phyloP scores from a whole-genome alignment of 2,888 invertebrate species.

The Drosophila greeni region DNA sequence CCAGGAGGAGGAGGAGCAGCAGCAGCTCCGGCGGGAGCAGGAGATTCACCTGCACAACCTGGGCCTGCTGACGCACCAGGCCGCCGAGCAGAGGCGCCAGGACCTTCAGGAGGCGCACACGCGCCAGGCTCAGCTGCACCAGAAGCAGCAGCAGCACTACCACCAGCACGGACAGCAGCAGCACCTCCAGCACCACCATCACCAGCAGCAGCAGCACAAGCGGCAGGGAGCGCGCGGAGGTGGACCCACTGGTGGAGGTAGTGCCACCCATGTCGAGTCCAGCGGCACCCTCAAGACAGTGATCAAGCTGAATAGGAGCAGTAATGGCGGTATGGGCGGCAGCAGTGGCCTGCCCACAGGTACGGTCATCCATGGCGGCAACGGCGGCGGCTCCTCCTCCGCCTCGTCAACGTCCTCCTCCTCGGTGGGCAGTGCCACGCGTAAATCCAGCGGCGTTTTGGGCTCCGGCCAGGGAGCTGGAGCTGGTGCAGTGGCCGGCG shows the following conservation, averaged over 20 bases:
- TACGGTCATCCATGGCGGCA: slow-evolving; percentile 58
- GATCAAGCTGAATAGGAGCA: slow-evolving; percentile 85
- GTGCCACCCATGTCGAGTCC: slow-evolving; percentile 80
- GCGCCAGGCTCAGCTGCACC: slow-evolving; percentile 57
- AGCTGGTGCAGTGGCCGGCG: slow-evolving; percentile 51
- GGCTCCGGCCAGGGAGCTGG: slow-evolving; percentile 27
- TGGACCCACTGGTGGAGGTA: slow-evolving; percentile 20
- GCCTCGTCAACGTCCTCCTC: slow-evolving; percentile 26
- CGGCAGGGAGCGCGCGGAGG: slow-evolving; percentile 58
- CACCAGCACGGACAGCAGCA: slow-evolving; percentile 24
- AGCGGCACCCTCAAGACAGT: slow-evolving; percentile 91
- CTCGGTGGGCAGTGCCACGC: slow-evolving; percentile 50
- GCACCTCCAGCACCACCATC: slow-evolving; percentile 32
- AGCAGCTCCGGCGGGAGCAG: slow-evolving; percentile 84
- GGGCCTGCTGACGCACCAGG: slow-evolving; percentile 86
- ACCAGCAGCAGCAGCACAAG: slow-evolving; percentile 51
- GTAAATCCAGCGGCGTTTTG: slow-evolving; percentile 49
- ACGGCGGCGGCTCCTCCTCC: slow-evolving; percentile 18
- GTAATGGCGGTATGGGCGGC: slow-evolving; percentile 55
- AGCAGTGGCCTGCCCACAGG: slow-evolving; percentile 53
- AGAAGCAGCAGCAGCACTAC: slow-evolving; percentile 42
- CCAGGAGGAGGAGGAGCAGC: slow-evolving; percentile 83
- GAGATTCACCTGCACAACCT: slow-evolving; percentile 87
- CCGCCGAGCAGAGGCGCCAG: slow-evolving; percentile 82
- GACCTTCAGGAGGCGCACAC: slow-evolving; percentile 71